Evolutionary conservation across 2,888 invertebrate genomes (phyloP), one percentile per base, ranked within the genome.

Genomic region (Esperia sulphurella): DNA sequence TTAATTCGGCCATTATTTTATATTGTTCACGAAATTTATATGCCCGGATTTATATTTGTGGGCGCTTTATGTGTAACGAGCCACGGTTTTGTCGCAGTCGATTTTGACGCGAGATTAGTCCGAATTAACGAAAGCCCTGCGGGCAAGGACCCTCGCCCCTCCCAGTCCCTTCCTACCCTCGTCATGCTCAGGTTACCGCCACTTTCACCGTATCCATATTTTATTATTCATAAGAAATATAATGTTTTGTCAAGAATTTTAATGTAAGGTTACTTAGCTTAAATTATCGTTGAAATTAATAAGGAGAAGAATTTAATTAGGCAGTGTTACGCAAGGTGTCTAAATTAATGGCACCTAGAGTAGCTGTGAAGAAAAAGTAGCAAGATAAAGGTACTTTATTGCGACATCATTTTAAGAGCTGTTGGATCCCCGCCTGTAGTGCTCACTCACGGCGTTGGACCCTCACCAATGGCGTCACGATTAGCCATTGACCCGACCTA

Each of bases 401-500:
- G 35, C n/a, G 35, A 10, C n/a, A n/a, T 35, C n/a, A 40, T 40
- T 40, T 14, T 14, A 9, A 21, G 40, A 21, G 40, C 14, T 9
- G 40, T 14, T 39, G 21, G 10, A 40, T 40, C 40, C 14, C 21
- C 13, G 39, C 39, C 14, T 14, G 13, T 39, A 14, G 14, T n/a
- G 14, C 39, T 8, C 10, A 8, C 14, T 37, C 14, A 14, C 39
- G 39, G 39, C 43, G 39, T 38, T 7, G 41, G 58, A 57, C 63
- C 68, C 69, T 68, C 58, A 57, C 56, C 68, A 68, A 63, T 61
- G 70, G 62, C 70, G 73, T 65, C 73, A 69, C 76, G 71, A 78
- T 78, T 79, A 79, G 70, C 75, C 68, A 74, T 75, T 80, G 79
- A 81, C 79, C 77, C 79, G 80, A 79, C 79, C 79, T 75, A 76